Conservation (phyloP, 2,888 invertebrate species). For the Zaprionus lineosus region DNA sequence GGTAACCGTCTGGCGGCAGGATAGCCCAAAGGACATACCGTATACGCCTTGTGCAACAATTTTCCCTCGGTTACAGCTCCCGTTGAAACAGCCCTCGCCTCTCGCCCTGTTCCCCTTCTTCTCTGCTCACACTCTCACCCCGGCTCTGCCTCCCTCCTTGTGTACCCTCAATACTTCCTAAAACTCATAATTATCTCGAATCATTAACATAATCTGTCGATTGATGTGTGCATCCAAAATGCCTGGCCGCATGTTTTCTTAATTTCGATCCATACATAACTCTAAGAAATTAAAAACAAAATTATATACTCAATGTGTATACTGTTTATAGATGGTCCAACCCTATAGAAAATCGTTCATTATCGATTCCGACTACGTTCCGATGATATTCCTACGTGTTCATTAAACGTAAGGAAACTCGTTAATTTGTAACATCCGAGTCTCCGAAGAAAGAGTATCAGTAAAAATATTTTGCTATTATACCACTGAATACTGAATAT, state of each 20-base stretch:
- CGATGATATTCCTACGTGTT: too few relatives aligned
- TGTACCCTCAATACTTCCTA: conserved; percentile 23
- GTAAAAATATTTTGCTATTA: too few relatives aligned
- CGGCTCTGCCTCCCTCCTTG: not conserved
- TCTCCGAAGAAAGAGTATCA: too few relatives aligned
- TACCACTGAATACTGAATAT: too few relatives aligned
- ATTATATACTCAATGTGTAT: too few relatives aligned
- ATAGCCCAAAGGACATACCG: conserved; percentile 70
- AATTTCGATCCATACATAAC: too few relatives aligned
- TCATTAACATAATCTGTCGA: conserved; percentile 72
- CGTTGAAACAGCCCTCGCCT: conserved; percentile 35
- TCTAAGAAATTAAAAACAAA: too few relatives aligned
- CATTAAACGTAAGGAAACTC: too few relatives aligned
- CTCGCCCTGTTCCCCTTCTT: not conserved
- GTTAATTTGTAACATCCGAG: too few relatives aligned
- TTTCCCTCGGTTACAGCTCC: conserved; percentile 64
- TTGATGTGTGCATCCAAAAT: conserved; percentile 43
- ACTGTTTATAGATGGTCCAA: too few relatives aligned
- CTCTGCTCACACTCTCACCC: not conserved
- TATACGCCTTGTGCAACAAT: conserved; percentile 50
- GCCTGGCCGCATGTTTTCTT: conserved; percentile 5
- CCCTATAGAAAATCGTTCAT: too few relatives aligned
- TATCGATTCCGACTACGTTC: too few relatives aligned
- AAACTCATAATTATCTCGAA: conserved; percentile 64
- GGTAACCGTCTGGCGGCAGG: conserved; percentile 2